Evolutionary conservation across 1,140 invertebrate genomes (phyloP).

Genomic region (Heliconius hewitsoni): DNA sequence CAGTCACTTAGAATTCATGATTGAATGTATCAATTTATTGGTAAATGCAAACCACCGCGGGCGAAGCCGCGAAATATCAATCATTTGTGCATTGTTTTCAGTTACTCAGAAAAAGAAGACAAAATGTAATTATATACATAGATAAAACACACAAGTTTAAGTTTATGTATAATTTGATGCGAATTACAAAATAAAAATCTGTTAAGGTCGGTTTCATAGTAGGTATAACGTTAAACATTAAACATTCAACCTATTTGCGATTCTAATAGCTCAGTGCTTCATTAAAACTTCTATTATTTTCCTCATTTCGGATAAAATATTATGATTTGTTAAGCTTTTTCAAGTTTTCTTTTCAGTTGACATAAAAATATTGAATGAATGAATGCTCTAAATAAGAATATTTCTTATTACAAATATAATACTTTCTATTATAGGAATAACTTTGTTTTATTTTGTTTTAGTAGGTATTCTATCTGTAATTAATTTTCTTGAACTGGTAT

Average conservation of each 20-base stretch:
- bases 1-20: no score
- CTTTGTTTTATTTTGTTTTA: background rate
- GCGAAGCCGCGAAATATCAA: no score
- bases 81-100: no score
- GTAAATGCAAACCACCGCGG: no score
- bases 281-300: conserved; percentile 19
- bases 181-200: background rate
- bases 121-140: no score
- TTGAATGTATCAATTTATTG: no score
- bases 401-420: background rate
- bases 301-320: conserved; percentile 7
- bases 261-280: conserved; percentile 12
- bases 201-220: background rate
- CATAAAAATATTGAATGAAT: conserved; percentile 4
- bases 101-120: no score
- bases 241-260: conserved; percentile 8
- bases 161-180: background rate
- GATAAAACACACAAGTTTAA: no score
- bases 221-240: background rate
- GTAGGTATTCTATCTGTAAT: no score
- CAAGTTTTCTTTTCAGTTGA: conserved; percentile 6
- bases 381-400: background rate
- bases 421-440: background rate
- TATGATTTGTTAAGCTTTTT: conserved; percentile 12
- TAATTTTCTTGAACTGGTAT: no score